A percentile compares a stretch with the other conserved stretches of the same genome.
Evolutionary conservation across 30 jellyfish, hydroid and myxozoan species (phyloP).

Genomic region (Nemopilema nomurai): DNA sequence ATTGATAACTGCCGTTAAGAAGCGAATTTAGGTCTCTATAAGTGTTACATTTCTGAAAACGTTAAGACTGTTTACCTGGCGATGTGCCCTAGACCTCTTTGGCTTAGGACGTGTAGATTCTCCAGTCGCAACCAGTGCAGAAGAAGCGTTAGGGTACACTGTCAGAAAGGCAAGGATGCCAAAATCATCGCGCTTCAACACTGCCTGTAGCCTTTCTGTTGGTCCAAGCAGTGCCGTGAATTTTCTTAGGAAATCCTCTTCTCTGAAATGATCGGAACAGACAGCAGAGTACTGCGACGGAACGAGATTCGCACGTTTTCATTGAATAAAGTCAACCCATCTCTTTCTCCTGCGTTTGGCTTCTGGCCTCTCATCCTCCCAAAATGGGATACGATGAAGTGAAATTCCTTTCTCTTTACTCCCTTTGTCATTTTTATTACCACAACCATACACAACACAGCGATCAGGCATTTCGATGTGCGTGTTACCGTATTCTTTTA

Average conservation of each 20-base stretch:
- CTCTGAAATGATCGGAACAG: neutral
- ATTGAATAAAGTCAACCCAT: neutral
- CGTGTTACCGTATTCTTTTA: neutral
- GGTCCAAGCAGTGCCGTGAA: neutral
- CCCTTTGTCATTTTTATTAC: neutral
- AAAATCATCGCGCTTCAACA: neutral
- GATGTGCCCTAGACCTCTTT: neutral
- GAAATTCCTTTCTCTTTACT: neutral
- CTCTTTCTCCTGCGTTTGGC: neutral
- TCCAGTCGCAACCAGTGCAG: neutral
- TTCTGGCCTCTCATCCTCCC: neutral
- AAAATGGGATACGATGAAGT: neutral
- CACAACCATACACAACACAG: neutral
- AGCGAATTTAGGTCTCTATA: neutral
- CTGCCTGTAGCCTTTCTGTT: neutral
- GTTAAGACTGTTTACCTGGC: neutral
- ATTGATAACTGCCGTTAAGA: neutral
- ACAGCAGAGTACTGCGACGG: neutral
- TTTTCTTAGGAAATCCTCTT: neutral
- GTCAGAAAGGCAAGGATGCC: neutral
- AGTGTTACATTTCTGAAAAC: neutral
- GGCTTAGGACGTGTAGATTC: neutral
- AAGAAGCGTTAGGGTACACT: neutral
- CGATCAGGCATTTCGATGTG: neutral
- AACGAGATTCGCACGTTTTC: neutral